Evolutionary conservation across 2,888 invertebrate genomes (phyloP), one percentile per base, ranked within the genome.

Genomic region (Nomada flava): DNA sequence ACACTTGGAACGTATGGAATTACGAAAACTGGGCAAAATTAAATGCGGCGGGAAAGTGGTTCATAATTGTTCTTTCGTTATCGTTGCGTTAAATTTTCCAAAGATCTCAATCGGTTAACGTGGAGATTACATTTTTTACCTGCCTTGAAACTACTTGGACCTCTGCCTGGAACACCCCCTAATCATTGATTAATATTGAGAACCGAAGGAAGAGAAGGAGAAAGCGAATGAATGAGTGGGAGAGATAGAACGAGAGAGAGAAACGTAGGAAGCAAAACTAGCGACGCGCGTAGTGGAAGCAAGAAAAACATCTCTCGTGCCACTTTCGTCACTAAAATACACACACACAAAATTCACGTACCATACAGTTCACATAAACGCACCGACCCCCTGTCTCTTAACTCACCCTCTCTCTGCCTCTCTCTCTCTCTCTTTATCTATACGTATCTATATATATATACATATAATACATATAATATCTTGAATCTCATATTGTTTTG

Each of bases 401-500:
- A 80, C 83, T 83, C 85, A 76, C 77, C 82, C 70, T 79, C 70
- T 79, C 29, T 83, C 60, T 82, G 59, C 20, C 20, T 78, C 50
- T 79, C 52, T 50, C 23, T 71, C 18, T 62, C 42, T 71, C 23
- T 71, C 59, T 29, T 13, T 57, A 13, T 71, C 59, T 36, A 13
- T 71, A 80, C 68, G 74, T 75, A 73, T 53, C 60, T 57, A 64
- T 70, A 67, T 52, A 57, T 59, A 59, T 68, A 70, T 73, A 64
- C 76, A 75, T 78, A 82, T 78, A 69, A 75, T 76, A 82, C 76
- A 75, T 86, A 82, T 82, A 81, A 75, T 85, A 89, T 88, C 79
- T 86, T 81, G 74, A 84, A 80, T 84, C 83, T 90, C 88, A 87
- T 89, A 90, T 89, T 88, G 89, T 90, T 91, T 91, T 88, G 89